Conservation (phyloP, 2,888 invertebrate species). For the Cordilura impudica region DNA sequence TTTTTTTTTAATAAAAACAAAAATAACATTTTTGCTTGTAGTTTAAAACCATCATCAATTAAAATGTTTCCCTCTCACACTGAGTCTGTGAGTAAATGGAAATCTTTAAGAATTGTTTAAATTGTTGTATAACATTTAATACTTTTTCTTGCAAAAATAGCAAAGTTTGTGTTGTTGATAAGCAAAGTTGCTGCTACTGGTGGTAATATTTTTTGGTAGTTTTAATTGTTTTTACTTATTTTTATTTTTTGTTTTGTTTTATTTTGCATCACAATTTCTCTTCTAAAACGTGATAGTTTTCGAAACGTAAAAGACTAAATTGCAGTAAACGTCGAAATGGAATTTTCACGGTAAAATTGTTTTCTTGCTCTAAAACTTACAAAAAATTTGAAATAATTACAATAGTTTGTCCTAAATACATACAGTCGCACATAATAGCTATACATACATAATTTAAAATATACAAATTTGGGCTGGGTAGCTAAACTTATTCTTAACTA, state of each 20-base stretch:
- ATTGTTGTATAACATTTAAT: slow-evolving; percentile 33
- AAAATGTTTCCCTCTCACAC: no score
- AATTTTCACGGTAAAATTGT: slow-evolving; percentile 41
- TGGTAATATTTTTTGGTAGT: slow-evolving; percentile 30
- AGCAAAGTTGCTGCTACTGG: slow-evolving; percentile 22
- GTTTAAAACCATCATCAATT: no score
- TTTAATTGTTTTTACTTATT: slow-evolving; percentile 35
- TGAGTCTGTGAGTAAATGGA: no score
- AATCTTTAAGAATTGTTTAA: slow-evolving; percentile 41
- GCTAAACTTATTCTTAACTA: no score
- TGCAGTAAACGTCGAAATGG: slow-evolving; percentile 36
- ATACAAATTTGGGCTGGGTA: no score
- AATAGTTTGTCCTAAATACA: slow-evolving; percentile 37
- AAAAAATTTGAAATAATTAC: slow-evolving; percentile 57
- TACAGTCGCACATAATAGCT: no score
- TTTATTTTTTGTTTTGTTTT: slow-evolving; percentile 7
- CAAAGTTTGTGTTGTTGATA: slow-evolving; percentile 30
- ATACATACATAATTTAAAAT: no score
- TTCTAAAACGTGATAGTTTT: slow-evolving; percentile 50
- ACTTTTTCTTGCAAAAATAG: slow-evolving; percentile 34
- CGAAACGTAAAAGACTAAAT: slow-evolving; percentile 38
- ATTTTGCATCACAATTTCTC: not conserved
- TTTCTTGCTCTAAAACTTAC: slow-evolving; percentile 14
- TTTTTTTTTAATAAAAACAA: no score
- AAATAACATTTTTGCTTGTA: no score